Evolutionary conservation across 1,140 invertebrate species (phyloP).

Genomic region (Drosophila pseudoobscura): DNA sequence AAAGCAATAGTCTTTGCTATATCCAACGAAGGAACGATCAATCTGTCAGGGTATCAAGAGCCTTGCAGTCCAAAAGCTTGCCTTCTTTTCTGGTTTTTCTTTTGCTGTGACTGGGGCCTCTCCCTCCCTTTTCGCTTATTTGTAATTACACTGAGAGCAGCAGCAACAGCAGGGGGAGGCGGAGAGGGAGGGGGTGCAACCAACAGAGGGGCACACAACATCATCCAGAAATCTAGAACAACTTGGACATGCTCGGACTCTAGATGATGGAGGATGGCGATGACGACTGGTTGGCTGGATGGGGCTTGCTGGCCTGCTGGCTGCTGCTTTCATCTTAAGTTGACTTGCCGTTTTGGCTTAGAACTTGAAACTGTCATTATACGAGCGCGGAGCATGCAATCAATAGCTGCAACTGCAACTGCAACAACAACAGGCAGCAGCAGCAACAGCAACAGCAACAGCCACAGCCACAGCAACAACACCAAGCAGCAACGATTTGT

Average conservation of each 20-base stretch:
- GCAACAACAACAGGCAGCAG: conserved; percentile 5
- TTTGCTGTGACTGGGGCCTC: not conserved
- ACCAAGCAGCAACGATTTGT: conserved; percentile 30
- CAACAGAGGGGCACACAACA: conserved; percentile 6
- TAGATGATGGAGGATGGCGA: conserved; percentile 64
- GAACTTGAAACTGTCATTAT: conserved; percentile 82
- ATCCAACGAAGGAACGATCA: no score
- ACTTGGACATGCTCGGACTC: conserved; percentile 76
- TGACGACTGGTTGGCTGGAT: conserved; percentile 34
- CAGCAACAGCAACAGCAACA: conserved; percentile 4
- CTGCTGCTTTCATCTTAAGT: conserved; percentile 43
- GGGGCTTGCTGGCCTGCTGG: conserved; percentile 10
- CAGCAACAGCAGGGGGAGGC: conserved; percentile 1
- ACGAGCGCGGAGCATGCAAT: conserved; percentile 77
- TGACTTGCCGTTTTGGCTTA: conserved; percentile 75
- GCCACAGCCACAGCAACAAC: not conserved
- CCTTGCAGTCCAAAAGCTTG: no score
- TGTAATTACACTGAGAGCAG: conserved; percentile 65
- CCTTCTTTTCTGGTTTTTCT: not conserved
- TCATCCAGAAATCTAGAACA: conserved; percentile 70
- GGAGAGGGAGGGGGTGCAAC: no score
- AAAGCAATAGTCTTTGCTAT: not conserved
- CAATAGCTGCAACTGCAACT: conserved; percentile 53
- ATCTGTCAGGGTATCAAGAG: no score
- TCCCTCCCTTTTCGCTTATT: conserved; percentile 45